Evolutionary conservation across 2,888 invertebrate genomes (phyloP).

Genomic region (Nesidiocoris tenuis): DNA sequence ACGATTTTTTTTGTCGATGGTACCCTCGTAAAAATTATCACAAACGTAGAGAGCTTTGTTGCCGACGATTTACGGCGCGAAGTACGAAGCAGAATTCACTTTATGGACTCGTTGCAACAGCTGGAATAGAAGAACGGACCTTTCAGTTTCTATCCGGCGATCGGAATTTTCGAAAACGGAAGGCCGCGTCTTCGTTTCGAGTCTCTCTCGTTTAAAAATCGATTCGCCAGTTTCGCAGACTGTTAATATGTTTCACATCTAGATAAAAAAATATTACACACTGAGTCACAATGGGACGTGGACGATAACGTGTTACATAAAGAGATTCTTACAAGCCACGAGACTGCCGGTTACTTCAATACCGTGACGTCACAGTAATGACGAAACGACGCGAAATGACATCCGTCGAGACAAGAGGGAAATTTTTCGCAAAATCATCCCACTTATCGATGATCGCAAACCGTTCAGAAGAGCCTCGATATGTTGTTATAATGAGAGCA

Average conservation of each 20-base stretch:
- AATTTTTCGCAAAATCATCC: too few species aligned
- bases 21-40: conserved; percentile 14
- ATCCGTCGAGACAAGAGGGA: too few species aligned
- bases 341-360: too few species aligned
- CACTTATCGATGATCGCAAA: too few species aligned
- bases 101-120: conserved; percentile 5
- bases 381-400: not conserved
- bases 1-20: not conserved
- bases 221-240: not conserved
- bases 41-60: conserved; percentile 35
- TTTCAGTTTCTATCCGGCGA: conserved; percentile 1
- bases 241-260: not conserved
- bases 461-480: too few species aligned
- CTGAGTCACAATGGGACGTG: not conserved
- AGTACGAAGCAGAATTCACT: conserved; percentile 21
- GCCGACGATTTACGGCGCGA: not conserved
- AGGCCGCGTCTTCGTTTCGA: conserved; percentile 22
- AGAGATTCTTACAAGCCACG: too few species aligned
- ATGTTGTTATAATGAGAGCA: too few species aligned
- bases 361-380: not conserved
- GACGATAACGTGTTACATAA: too few species aligned
- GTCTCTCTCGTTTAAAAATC: conserved; percentile 16
- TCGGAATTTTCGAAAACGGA: not conserved
- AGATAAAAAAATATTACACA: not conserved
- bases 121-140: conserved; percentile 24